Evolutionary conservation across 2,888 invertebrate genomes (phyloP).

Genomic region (Troides oblongomaculatus): DNA sequence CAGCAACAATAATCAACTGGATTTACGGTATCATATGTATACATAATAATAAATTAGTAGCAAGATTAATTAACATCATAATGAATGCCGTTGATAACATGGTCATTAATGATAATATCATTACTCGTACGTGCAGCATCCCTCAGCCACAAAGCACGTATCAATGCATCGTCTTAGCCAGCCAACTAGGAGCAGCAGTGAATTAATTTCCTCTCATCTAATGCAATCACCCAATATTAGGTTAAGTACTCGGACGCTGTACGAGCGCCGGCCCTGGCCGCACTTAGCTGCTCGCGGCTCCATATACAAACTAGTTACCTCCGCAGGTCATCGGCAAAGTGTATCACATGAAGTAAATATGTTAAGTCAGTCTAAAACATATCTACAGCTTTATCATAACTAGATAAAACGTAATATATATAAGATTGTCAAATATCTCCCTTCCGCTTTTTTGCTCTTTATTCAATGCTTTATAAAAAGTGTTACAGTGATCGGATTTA

Average conservation of each 20-base stretch:
- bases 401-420: no score
- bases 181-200: conserved; percentile 61
- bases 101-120: conserved; percentile 19
- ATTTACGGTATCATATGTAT: no score
- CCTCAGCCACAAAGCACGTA: conserved; percentile 55
- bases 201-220: conserved; percentile 69
- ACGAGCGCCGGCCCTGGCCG: conserved; percentile 51
- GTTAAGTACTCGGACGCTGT: conserved; percentile 69
- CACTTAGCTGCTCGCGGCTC: conserved; percentile 61
- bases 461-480: no score
- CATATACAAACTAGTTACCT: conserved; percentile 69
- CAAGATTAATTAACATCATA: conserved; percentile 10
- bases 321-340: conserved; percentile 29
- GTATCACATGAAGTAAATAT: conserved; percentile 17
- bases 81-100: conserved; percentile 27
- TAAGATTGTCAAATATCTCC: no score
- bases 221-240: conserved; percentile 76
- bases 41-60: conserved; percentile 2
- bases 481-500: no score
- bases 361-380: conserved; percentile 3
- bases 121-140: conserved; percentile 23
- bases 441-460: no score
- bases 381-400: no score
- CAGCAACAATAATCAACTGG: no score
- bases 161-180: conserved; percentile 60